Conservation (phyloP, 2,113 vertebrate species). For the Tautogolabrus adspersus region DNA sequence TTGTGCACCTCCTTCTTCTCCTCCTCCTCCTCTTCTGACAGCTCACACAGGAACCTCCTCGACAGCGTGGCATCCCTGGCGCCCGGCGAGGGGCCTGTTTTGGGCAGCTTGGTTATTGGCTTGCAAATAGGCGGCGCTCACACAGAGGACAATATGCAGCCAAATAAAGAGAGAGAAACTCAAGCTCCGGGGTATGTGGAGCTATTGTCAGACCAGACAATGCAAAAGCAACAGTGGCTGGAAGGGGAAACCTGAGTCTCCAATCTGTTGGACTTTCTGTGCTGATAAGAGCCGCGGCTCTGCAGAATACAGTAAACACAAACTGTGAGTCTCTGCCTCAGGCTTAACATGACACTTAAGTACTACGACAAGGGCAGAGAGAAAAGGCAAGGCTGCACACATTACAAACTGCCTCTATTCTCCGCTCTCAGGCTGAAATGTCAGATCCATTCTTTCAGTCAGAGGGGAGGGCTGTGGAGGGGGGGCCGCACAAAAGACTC, state of each 20-base stretch:
- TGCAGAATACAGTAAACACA: constrained; percentile 90
- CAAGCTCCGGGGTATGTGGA: constrained; percentile 87
- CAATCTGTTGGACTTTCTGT: constrained; percentile 91
- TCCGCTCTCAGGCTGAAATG: constrained; percentile 80
- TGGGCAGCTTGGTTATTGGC: constrained; percentile 82
- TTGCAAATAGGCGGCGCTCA: constrained; percentile 83
- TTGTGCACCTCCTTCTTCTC: not conserved
- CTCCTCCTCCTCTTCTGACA: constrained; percentile 1
- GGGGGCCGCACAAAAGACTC: constrained; percentile 67
- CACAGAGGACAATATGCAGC: constrained; percentile 84
- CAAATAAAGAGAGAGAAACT: constrained; percentile 89
- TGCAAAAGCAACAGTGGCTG: constrained; percentile 88
- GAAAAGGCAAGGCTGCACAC: constrained; percentile 85
- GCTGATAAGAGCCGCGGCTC: constrained; percentile 89
- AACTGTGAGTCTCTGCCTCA: constrained; percentile 86
- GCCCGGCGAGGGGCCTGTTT: constrained; percentile 84
- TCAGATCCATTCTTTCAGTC: constrained; percentile 79
- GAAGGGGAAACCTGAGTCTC: constrained; percentile 92
- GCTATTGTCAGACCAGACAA: constrained; percentile 88
- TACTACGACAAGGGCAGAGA: constrained; percentile 86
- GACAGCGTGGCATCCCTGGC: constrained; percentile 65
- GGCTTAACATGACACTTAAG: constrained; percentile 92
- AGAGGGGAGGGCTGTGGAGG: constrained; percentile 56
- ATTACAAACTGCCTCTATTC: constrained; percentile 86
- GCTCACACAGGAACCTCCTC: constrained; percentile 19